Percentiles rank a stretch among this genome's conserved stretches.
phyloP scores from a whole-genome alignment of 92 coral and sea anemone species.

The Isaurus tuberculatus region DNA sequence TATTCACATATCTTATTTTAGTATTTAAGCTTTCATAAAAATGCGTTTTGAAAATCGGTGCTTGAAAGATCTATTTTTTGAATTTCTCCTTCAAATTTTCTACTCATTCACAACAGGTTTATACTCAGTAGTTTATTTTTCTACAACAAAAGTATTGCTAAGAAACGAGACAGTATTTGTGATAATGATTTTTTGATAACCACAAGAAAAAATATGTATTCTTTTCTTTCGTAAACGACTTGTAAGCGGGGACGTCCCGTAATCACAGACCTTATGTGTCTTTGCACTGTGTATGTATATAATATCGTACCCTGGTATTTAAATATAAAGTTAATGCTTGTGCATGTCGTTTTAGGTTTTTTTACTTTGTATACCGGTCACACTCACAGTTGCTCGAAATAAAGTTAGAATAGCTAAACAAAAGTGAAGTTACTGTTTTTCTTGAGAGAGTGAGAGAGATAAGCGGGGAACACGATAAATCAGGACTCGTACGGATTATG shows the following conservation, averaged over 20 bases:
- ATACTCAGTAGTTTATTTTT: constrained; percentile 20
- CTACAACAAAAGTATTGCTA: background rate
- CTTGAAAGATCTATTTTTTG: background rate
- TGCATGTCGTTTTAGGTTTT: constrained; percentile 26
- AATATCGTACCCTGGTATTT: constrained; percentile 37
- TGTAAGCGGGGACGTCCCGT: background rate
- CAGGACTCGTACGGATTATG: no score
- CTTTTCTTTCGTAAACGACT: background rate
- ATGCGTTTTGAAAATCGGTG: background rate
- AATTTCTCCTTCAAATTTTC: background rate
- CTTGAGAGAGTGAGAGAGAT: background rate
- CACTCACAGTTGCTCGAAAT: constrained; percentile 32
- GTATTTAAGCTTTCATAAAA: background rate
- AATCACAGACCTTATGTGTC: constrained; percentile 10
- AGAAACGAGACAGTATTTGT: background rate
- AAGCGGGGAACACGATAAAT: no score
- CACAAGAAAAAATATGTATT: constrained; percentile 21
- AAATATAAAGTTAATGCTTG: background rate
- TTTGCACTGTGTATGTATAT: constrained; percentile 41
- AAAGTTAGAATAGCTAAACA: constrained; percentile 5
- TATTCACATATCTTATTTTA: background rate
- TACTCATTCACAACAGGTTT: background rate
- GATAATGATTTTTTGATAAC: background rate
- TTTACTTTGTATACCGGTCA: constrained; percentile 46
- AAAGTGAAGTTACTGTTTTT: background rate